phyloP scores from a whole-genome alignment of 2,797 vertebrate genomes.

The Microcaecilia unicolor region DNA sequence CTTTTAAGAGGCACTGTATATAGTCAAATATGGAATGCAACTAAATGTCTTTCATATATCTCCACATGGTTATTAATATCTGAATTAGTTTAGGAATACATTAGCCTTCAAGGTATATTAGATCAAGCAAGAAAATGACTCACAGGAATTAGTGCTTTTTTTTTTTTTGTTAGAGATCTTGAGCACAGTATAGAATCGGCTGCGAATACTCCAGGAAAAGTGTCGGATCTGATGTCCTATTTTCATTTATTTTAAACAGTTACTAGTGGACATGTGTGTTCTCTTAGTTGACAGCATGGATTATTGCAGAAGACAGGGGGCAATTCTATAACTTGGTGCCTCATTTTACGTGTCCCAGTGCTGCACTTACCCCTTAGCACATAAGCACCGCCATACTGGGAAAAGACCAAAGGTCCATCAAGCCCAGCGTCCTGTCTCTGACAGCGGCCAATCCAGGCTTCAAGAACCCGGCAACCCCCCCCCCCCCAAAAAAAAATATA shows the following conservation, averaged over 20 bases:
- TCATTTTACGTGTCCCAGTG: too few relatives aligned
- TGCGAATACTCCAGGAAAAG: background rate
- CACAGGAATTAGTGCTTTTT: conserved; percentile 13
- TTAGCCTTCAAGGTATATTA: conserved; percentile 67
- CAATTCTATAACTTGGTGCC: too few relatives aligned
- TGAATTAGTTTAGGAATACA: conserved; percentile 59
- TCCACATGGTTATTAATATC: conserved; percentile 62
- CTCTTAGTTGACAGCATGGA: background rate
- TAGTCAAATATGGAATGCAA: too few relatives aligned
- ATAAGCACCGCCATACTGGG: too few relatives aligned
- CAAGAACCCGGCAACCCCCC: too few relatives aligned
- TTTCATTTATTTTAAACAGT: background rate
- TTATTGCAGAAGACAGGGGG: too few relatives aligned
- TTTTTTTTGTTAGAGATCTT: conserved; percentile 20
- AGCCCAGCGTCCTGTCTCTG: too few relatives aligned
- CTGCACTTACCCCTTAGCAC: too few relatives aligned
- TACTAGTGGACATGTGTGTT: background rate
- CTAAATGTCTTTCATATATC: conserved; percentile 48
- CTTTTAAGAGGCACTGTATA: too few relatives aligned
- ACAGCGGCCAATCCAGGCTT: too few relatives aligned
- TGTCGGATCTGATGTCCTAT: background rate
- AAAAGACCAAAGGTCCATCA: too few relatives aligned
- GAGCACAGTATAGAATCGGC: background rate
- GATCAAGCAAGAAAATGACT: conserved; percentile 55
- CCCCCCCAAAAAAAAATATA: too few relatives aligned